phyloP scores from a whole-genome alignment of 1,140 invertebrate species.

The Panagrolaimus sp. region DNA sequence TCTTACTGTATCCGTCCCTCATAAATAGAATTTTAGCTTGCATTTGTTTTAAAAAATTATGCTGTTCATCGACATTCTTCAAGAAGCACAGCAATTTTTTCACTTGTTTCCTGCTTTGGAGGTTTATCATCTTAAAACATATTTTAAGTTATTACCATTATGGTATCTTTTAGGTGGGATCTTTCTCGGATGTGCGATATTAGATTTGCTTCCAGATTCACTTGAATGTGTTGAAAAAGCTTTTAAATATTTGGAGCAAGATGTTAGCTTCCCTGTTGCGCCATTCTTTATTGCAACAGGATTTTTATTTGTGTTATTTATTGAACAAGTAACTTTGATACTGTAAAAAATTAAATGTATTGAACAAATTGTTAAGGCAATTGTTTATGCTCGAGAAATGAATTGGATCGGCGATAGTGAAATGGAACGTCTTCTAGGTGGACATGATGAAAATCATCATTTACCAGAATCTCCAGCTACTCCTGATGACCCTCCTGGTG shows the following conservation, averaged over 20 bases:
- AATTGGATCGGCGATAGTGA: conserved; percentile 34
- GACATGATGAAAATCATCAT: conserved; percentile 19
- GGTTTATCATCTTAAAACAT: conserved; percentile 1
- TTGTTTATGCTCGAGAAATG: conserved; percentile 45
- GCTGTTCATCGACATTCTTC: conserved; percentile 19
- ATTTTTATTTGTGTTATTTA: conserved; percentile 52
- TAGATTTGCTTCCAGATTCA: conserved; percentile 55
- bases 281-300: conserved; percentile 50
- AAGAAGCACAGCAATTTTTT: conserved; percentile 24
- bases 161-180: conserved; percentile 40
- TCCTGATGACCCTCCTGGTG: conserved; percentile 11
- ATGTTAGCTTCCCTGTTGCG: conserved; percentile 47
- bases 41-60: conserved; percentile 34
- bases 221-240: conserved; percentile 46
- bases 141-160: not conserved
- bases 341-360: not conserved
- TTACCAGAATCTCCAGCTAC: not conserved
- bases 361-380: conserved; percentile 33
- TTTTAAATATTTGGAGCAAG: conserved; percentile 27
- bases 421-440: conserved; percentile 23
- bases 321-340: conserved; percentile 48
- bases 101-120: conserved; percentile 44
- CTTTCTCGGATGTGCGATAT: conserved; percentile 52
- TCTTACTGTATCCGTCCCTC: not conserved
- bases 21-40: conserved; percentile 16